Conservation (phyloP, 2,113 vertebrate genomes). For the Asarcornis scutulata region DNA sequence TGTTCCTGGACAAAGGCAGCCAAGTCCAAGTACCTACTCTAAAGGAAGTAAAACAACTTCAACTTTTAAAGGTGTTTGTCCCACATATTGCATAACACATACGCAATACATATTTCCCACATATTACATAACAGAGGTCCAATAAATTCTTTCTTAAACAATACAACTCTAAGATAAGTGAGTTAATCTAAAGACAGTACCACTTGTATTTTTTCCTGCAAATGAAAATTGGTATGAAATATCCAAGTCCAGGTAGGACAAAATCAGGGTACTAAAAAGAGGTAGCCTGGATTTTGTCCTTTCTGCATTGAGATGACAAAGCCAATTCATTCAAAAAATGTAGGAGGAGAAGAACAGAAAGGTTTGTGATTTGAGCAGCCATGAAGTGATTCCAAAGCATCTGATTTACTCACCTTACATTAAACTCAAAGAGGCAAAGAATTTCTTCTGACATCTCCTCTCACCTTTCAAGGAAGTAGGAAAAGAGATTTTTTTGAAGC, state of each 20-base stretch:
- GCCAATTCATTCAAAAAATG: background rate
- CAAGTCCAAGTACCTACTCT: background rate
- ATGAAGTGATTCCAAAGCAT: background rate
- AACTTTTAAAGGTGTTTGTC: background rate
- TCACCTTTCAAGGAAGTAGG: background rate
- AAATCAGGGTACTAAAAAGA: background rate
- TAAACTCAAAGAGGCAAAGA: background rate
- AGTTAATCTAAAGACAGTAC: background rate
- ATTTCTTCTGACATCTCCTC: background rate
- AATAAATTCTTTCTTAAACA: background rate
- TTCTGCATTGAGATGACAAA: background rate
- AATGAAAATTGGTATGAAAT: background rate
- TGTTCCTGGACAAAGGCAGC: background rate
- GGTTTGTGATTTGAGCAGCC: background rate
- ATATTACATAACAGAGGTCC: background rate
- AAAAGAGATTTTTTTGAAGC: background rate
- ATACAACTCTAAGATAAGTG: background rate
- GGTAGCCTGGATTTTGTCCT: background rate
- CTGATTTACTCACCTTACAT: background rate
- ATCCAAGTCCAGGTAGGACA: background rate
- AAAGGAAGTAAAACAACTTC: background rate
- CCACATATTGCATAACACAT: background rate
- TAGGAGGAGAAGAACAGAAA: background rate
- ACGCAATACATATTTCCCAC: background rate
- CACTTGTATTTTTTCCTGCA: background rate